Evolutionary conservation across 2,888 invertebrate species (phyloP), one percentile per base, ranked within the genome.

Genomic region (Lasioglossum oenotherae): DNA sequence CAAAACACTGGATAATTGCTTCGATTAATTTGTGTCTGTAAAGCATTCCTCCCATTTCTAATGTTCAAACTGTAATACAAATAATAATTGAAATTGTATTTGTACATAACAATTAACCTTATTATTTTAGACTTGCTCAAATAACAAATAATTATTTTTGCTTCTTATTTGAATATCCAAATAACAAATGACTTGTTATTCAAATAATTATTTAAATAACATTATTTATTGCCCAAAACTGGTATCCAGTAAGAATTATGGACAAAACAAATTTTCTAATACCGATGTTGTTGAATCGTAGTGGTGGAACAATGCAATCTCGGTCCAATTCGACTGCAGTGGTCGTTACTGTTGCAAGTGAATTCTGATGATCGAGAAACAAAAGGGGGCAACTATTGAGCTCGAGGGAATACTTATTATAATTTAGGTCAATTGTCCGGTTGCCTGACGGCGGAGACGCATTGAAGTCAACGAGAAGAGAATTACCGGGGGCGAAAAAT

Each of bases 381-480:
- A 78, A 82, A 27, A 12, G 60, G 5, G 0, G 5, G 14, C 57
- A 49, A 44, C 78, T 10, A 23, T 23, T 31, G 38, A 31, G 44
- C 64, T 12, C 46, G 80, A 60, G 74, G 77, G 67, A 67, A 60
- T 57, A 69, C 78, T 80, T 84, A 60, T 84, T 81, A 49, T 81
- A 67, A 80, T 86, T 31, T 53, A 14, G 38, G 53, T 72, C 71
- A 38, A 74, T 78, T 80, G 84, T 84, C 78, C 31, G 49, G 31
- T n/a, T 31, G 23, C 53, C 44, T 35, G n/a, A 14, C 53, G 72
- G n/a, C 16, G 60, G 46, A 35, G 41, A 23, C n/a, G 6, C 46
- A 53, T 38, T 3, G 44, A 53, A 49, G 78, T 49, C 44, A 38
- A 44, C 27, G n/a, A 35, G 8, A 14, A 31, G 46, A 31, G n/a